phyloP scores from a whole-genome alignment of 2,113 vertebrate genomes.

The Solenodon paradoxus region DNA sequence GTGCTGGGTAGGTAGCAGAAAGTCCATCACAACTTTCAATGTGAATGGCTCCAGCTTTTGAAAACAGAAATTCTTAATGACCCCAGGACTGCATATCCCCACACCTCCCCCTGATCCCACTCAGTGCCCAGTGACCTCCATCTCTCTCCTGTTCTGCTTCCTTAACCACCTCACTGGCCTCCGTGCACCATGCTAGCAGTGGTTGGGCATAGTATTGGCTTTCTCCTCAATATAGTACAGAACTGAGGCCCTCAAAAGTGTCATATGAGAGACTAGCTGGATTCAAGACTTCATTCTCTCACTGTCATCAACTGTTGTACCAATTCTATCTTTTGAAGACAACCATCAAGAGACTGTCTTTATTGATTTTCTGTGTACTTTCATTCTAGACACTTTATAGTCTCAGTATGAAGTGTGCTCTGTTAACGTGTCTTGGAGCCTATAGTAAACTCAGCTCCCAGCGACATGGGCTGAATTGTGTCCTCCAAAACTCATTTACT shows the following conservation, averaged over 20 bases:
- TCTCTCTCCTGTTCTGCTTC: neutral
- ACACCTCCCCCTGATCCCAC: neutral
- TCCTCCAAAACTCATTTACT: neutral
- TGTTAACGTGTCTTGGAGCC: neutral
- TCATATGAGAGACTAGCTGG: neutral
- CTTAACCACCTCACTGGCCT: neutral
- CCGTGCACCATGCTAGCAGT: neutral
- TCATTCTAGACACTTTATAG: neutral
- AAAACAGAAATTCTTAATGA: neutral
- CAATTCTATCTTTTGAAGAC: neutral
- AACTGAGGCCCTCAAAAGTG: neutral
- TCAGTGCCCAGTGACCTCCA: accelerated
- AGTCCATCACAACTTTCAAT: neutral
- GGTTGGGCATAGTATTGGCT: neutral
- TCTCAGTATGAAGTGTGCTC: neutral
- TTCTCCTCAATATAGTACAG: neutral
- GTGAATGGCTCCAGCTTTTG: neutral
- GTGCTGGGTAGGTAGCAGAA: neutral
- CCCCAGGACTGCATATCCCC: neutral
- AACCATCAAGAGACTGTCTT: neutral
- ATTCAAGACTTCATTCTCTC: neutral
- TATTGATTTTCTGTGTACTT: neutral
- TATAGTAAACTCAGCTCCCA: neutral
- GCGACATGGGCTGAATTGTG: neutral
- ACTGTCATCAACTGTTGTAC: neutral